A percentile compares a stretch with the other conserved stretches of the same genome.
Conservation (phyloP, 2,797 vertebrate species). For the Pitangus sulphuratus region DNA sequence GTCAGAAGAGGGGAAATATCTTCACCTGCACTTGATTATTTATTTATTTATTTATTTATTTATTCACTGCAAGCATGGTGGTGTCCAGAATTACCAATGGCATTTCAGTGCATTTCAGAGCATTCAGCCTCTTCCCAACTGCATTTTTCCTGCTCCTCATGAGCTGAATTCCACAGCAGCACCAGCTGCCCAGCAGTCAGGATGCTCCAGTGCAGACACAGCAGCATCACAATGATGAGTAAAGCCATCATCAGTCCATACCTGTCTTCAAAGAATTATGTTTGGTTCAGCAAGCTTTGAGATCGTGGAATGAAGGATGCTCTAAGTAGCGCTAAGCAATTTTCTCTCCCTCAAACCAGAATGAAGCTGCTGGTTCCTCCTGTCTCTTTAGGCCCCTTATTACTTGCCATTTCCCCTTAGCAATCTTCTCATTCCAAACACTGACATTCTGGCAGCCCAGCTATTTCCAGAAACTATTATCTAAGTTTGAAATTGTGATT, state of each 20-base stretch:
- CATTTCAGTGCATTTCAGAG: neutral
- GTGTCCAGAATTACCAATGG: neutral
- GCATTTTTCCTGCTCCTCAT: neutral
- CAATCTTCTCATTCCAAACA: conserved; percentile 41
- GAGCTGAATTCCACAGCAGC: fast-evolving
- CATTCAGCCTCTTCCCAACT: neutral
- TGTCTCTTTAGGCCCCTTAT: conserved; percentile 61
- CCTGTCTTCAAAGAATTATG: conserved; percentile 49
- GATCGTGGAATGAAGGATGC: conserved; percentile 55
- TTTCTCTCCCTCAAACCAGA: conserved; percentile 48
- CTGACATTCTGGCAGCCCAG: conserved; percentile 18
- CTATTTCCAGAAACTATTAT: conserved; percentile 56
- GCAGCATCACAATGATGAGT: neutral
- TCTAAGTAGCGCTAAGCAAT: conserved; percentile 61
- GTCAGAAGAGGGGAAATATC: neutral
- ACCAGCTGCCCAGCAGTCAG: neutral
- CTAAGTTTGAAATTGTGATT: conserved; percentile 26
- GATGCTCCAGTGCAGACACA: neutral
- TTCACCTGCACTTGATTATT: neutral
- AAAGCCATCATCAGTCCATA: conserved; percentile 38
- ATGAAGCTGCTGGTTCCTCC: conserved; percentile 47
- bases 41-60: neutral
- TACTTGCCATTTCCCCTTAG: conserved; percentile 57
- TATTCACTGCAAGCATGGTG: neutral
- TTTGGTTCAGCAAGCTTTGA: conserved; percentile 62